A percentile compares a stretch with the other conserved stretches of the same genome.
Evolutionary conservation across 2,888 invertebrate species (phyloP).

Genomic region (Eledona agricola): DNA sequence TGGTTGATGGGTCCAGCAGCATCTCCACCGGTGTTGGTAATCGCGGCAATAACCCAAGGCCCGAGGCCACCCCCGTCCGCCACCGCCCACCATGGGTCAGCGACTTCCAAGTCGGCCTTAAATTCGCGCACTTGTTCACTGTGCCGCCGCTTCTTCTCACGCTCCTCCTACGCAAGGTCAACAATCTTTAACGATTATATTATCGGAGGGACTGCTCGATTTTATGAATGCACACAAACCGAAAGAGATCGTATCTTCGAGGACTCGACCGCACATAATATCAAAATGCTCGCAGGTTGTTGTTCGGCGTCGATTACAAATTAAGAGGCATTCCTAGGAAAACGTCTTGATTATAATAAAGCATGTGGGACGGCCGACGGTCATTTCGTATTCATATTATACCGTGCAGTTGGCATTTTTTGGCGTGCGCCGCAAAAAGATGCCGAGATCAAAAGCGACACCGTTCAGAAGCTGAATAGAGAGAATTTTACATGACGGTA

Average conservation of each 20-base stretch:
- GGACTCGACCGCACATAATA: constrained; percentile 29
- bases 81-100: constrained; percentile 40
- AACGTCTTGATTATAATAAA: constrained; percentile 33
- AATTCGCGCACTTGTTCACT: constrained; percentile 47
- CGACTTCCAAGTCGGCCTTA: constrained; percentile 43
- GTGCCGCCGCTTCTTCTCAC: constrained; percentile 44
- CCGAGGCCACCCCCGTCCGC: constrained; percentile 39
- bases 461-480: constrained; percentile 8
- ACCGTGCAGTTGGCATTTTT: background rate
- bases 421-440: no score
- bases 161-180: constrained; percentile 49
- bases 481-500: background rate
- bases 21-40: constrained; percentile 35
- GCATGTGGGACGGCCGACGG: constrained; percentile 15
- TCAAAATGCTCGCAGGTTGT: constrained; percentile 22
- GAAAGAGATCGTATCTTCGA: constrained; percentile 25
- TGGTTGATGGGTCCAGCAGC: constrained; percentile 35
- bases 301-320: constrained; percentile 32
- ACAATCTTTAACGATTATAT: constrained; percentile 48
- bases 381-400: constrained; percentile 17
- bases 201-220: constrained; percentile 42
- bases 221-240: constrained; percentile 39
- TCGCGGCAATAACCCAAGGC: constrained; percentile 36
- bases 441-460: background rate
- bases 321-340: constrained; percentile 32